Base-by-base conservation (phyloP, 2,113 vertebrate species). In the Halichoerus grypus region DNA sequence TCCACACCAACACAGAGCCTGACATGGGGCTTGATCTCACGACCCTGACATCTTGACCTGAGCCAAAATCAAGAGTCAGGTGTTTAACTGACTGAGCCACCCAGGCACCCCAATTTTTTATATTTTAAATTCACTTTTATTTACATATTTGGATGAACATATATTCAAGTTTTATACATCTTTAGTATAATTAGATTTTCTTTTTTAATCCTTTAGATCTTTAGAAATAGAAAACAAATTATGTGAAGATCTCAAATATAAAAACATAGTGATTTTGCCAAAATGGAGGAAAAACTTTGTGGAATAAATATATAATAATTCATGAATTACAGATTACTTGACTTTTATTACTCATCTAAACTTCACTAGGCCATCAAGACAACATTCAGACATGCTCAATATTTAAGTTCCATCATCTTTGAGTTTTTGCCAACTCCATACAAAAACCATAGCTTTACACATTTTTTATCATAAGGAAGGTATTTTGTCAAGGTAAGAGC, bases 401-500 rank as follows among this genome's bases (percentile, higher is more conserved):
- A 94, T 65, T 88, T 69, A 95, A 92, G 71, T 96, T 91, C 39
- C 87, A 24, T 94, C 89, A 92, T 76, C 89, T 95, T 63, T 96
- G 72, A 82, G 67, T 79, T 96, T 96, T 96, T 95, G 72, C 94
- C 95, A 96, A 91, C 80, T 95, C 39, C 42, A 51, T 55, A 84
- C 81, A 88, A 84, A 97, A 94, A 76, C 22, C 36, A 49, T 72
- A 94, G 71, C 81, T 91, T 89, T 83, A 53, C 24, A 93, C 49
- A 33, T 86, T 81, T 80, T 90, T 94, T 82, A 76, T 95, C 89
- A 74, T 96, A 95, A 95, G 91, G 69, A 96, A 95, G 79, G 39
- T 95, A 93, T 97, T 97, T 96, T 95, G 71, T 97, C 95, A 95
- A 97, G 85, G 95, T 95, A 88, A 65, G 21, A 95, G 26, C 42